Conservation (phyloP, 2,113 vertebrate species). For the Sminthopsis crassicaudata region DNA sequence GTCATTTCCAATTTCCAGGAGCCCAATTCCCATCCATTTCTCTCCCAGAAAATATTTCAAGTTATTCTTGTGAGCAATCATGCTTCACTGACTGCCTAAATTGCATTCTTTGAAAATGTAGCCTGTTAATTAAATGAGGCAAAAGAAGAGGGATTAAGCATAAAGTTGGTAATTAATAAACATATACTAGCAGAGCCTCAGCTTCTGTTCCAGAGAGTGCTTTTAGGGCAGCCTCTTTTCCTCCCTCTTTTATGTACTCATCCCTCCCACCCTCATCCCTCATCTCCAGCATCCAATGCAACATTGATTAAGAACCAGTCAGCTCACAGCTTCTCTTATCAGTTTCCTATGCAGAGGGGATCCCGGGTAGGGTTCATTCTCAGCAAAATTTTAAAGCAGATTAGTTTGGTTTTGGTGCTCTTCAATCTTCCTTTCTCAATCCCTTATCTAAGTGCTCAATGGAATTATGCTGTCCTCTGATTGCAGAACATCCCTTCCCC, state of each 20-base stretch:
- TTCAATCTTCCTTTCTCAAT: background rate
- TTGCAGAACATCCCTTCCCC: accelerated
- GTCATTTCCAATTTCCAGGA: background rate
- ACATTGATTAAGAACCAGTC: background rate
- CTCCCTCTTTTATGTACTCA: background rate
- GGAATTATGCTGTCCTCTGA: background rate
- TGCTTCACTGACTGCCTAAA: background rate
- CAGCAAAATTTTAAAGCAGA: background rate
- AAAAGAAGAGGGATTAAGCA: background rate
- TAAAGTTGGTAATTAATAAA: slow-evolving; percentile 7
- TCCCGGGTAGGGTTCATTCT: background rate
- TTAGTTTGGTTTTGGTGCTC: background rate
- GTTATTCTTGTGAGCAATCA: background rate
- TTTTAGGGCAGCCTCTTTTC: background rate
- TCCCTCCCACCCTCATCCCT: background rate
- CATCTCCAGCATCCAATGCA: background rate
- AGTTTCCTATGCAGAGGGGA: background rate
- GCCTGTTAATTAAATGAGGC: slow-evolving; percentile 22
- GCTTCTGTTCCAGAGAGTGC: background rate
- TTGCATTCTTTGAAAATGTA: background rate
- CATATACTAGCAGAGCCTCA: background rate
- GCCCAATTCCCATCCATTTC: background rate
- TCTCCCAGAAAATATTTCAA: background rate
- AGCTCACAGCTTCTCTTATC: background rate
- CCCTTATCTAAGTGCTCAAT: background rate